Conservation (phyloP, 1,140 invertebrate genomes). For the Coboldia fuscipes region DNA sequence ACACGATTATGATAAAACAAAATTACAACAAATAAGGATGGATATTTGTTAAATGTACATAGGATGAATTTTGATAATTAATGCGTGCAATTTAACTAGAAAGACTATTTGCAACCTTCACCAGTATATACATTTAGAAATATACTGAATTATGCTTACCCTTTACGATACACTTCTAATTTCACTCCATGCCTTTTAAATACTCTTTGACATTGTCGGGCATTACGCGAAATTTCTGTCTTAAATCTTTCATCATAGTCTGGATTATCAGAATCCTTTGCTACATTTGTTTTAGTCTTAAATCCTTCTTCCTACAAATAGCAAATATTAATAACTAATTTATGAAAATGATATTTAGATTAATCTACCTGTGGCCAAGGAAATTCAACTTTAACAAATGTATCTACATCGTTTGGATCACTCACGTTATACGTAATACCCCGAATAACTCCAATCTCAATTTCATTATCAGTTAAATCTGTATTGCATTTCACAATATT, state of each 20-base stretch:
- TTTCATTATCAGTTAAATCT: constrained; percentile 75
- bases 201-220: constrained; percentile 55
- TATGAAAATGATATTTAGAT: constrained; percentile 1
- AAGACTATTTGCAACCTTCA: background rate
- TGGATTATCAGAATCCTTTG: constrained; percentile 75
- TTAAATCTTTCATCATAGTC: constrained; percentile 63
- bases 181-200: constrained; percentile 80
- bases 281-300: constrained; percentile 46
- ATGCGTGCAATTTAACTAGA: too few relatives aligned
- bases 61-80: too few relatives aligned
- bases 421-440: constrained; percentile 72
- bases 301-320: constrained; percentile 48
- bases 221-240: constrained; percentile 56
- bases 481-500: constrained; percentile 83
- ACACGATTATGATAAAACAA: too few relatives aligned
- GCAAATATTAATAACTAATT: constrained; percentile 2
- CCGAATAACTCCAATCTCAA: constrained; percentile 68
- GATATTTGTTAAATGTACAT: too few relatives aligned
- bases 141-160: constrained; percentile 37
- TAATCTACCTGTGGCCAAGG: constrained; percentile 62
- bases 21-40: too few relatives aligned
- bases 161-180: constrained; percentile 78
- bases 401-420: constrained; percentile 77
- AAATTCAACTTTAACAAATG: constrained; percentile 86
- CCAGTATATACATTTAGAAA: constrained; percentile 1